Conservation (phyloP, 2,888 invertebrate genomes). For the Dicranocentrus wangi region DNA sequence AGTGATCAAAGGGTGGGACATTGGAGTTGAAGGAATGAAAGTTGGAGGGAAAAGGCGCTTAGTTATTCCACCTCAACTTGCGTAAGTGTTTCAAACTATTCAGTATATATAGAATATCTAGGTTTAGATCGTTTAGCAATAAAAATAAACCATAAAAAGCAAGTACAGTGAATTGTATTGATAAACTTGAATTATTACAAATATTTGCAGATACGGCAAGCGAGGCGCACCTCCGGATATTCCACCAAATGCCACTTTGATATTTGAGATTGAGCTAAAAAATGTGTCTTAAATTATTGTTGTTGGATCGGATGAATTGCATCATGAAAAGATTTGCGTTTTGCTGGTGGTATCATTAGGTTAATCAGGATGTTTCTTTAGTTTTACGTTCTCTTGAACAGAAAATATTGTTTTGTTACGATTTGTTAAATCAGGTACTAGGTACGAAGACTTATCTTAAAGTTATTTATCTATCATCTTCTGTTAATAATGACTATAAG, state of each 20-base stretch:
- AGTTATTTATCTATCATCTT: no score
- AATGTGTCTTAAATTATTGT: constrained; percentile 79
- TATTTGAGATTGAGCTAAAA: constrained; percentile 93
- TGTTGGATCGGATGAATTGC: not conserved
- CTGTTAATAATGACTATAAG: no score
- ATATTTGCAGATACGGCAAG: constrained; percentile 72
- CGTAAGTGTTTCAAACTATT: constrained; percentile 81
- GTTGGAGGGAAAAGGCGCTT: constrained; percentile 92
- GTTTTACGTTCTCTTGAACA: no score
- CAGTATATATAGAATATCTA: no score
- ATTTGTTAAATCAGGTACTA: no score
- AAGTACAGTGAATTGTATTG: not conserved
- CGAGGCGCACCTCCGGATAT: constrained; percentile 85
- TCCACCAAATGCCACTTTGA: constrained; percentile 89
- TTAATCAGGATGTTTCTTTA: no score
- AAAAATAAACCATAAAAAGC: not conserved
- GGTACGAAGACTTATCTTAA: no score
- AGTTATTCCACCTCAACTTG: constrained; percentile 88
- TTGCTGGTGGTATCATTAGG: no score
- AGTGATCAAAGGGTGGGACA: constrained; percentile 93
- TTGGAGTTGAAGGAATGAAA: constrained; percentile 93
- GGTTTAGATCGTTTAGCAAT: no score
- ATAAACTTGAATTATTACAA: not conserved
- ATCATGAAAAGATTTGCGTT: no score
- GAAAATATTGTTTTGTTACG: no score